Percentiles rank a stretch among this genome's conserved stretches.
Conservation (phyloP, 2,888 invertebrate species). For the Drosophila prostipennis region DNA sequence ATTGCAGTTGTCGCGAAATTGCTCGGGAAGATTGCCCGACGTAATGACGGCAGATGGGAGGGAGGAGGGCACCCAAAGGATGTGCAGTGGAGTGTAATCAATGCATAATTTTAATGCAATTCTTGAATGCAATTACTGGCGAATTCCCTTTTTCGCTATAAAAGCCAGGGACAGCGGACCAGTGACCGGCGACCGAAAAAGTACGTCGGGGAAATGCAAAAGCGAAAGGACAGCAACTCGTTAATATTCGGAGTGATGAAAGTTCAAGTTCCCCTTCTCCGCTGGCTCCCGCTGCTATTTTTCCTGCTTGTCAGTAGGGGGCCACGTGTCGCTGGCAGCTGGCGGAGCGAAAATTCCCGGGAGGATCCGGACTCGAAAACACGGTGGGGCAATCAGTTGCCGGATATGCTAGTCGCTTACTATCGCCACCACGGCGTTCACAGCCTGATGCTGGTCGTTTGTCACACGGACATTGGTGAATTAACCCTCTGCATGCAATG, state of each 20-base stretch:
- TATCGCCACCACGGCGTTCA: slow-evolving; percentile 80
- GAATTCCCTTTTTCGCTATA: slow-evolving; percentile 61
- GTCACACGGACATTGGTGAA: slow-evolving; percentile 74
- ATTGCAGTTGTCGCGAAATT: slow-evolving; percentile 70
- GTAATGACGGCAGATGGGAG: slow-evolving; percentile 48
- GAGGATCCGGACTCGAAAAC: slow-evolving; percentile 28
- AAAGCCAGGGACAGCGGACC: slow-evolving; percentile 42
- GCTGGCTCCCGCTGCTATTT: slow-evolving; percentile 33
- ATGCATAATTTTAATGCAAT: slow-evolving; percentile 74
- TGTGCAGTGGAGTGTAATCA: slow-evolving; percentile 60
- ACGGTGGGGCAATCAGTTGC: slow-evolving; percentile 75
- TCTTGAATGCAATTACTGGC: slow-evolving; percentile 54
- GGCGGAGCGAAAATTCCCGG: slow-evolving; percentile 41
- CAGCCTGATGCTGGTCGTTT: slow-evolving; percentile 77
- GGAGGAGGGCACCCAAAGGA: slow-evolving; percentile 4
- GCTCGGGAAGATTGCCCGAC: slow-evolving; percentile 61
- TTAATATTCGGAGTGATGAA: slow-evolving; percentile 61
- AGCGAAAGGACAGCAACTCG: slow-evolving; percentile 63
- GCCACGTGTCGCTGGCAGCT: slow-evolving; percentile 62
- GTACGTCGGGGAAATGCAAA: slow-evolving; percentile 46
- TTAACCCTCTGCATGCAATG: slow-evolving; percentile 51
- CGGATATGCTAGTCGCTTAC: slow-evolving; percentile 79
- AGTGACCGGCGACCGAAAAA: slow-evolving; percentile 17
- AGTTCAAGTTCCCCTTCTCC: slow-evolving; percentile 29
- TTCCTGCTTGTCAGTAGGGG: slow-evolving; percentile 52